Evolutionary conservation across 2,888 invertebrate species (phyloP), one percentile per base, ranked within the genome.

Genomic region (Calameuta pallipes): DNA sequence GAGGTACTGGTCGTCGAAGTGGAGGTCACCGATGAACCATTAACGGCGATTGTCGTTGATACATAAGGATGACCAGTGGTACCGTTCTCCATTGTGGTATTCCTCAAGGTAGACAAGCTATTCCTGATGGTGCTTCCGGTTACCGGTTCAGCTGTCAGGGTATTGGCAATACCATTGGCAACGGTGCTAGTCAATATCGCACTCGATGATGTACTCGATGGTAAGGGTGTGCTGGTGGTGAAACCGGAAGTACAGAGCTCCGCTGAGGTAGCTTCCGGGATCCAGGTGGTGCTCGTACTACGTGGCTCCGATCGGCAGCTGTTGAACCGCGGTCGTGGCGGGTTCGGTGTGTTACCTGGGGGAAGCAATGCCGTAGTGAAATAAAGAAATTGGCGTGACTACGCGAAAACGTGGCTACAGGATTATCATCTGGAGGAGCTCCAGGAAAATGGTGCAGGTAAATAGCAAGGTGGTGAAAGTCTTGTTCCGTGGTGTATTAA

Each of bases 271-370:
- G 83, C 77, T 73, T 89, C 88, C 30, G 86, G 84, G 33, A 88
- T 87, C 89, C 89, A 89, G 15, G 85, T 82, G 75, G 81, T 82
- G 76, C 82, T 82, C 75, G 86, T 83, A 79, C 85, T 85, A 73
- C 89, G 87, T 3, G 92, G 90, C 71, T 94, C 94, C 3, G 93
- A 92, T 81, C 92, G 92, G 82, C 92, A 93, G 83, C 93, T 93
- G 89, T 94, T 94, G 92, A 93, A 94, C 76, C 94, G 92, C 23
- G 94, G 93, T 81, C 94, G 90, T 41, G 92, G 89, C 30, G 93
- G 92, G 83, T 92, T 92, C 56, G 92, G 92, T 79, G 93, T 93
- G 74, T 93, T 93, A 86, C 94, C 94, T 86, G 92, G 34, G 78
- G 71, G 76, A 69, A 75, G 12, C 30, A 79, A 78, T 74, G 75